These are phyloP conservation scores for Hyperoplus immaculatus DNA, from an alignment of 2,797 vertebrate genomes.

Conservation along the genomic window DNA sequence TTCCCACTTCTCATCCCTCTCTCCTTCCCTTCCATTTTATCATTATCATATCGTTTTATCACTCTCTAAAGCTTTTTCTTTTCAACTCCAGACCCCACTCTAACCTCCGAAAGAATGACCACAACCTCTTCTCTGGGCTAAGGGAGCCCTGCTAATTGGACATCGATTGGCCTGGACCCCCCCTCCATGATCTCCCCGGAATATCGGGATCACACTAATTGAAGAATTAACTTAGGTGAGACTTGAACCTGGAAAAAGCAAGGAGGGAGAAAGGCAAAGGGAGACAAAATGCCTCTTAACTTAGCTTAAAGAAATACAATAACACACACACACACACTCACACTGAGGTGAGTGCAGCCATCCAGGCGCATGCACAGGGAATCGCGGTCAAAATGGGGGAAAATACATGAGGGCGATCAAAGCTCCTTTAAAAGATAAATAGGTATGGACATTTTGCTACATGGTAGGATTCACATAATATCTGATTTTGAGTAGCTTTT, in stretches of 20 bases:
- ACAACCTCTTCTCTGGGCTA: slow-evolving; percentile 30
- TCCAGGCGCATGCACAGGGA: slow-evolving; percentile 1
- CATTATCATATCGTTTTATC: slow-evolving; percentile 2
- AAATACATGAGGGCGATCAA: slow-evolving; percentile 7
- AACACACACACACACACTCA: slow-evolving; percentile 4
- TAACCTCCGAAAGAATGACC: slow-evolving; percentile 44
- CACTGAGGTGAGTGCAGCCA: neutral
- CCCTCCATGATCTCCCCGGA: slow-evolving; percentile 81
- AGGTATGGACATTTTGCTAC: slow-evolving; percentile 35
- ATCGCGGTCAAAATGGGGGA: slow-evolving; percentile 6
- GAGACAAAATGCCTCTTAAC: slow-evolving; percentile 65
- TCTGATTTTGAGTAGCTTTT: slow-evolving; percentile 42
- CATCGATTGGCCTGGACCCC: slow-evolving; percentile 79
- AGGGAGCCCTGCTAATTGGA: slow-evolving; percentile 80
- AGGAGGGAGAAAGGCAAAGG: slow-evolving; percentile 61
- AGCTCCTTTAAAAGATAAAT: slow-evolving; percentile 24
- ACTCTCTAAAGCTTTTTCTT: slow-evolving; percentile 38
- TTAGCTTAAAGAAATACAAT: slow-evolving; percentile 66
- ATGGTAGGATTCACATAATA: slow-evolving; percentile 39
- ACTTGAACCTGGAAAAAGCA: slow-evolving; percentile 61
- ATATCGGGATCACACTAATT: slow-evolving; percentile 82
- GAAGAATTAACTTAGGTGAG: slow-evolving; percentile 84
- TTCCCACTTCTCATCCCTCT: slow-evolving; percentile 50
- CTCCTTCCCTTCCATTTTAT: neutral
- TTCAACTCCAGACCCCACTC: slow-evolving; percentile 40